phyloP scores from a whole-genome alignment of 2,888 invertebrate species.

The Tetheella fluctuosa region DNA sequence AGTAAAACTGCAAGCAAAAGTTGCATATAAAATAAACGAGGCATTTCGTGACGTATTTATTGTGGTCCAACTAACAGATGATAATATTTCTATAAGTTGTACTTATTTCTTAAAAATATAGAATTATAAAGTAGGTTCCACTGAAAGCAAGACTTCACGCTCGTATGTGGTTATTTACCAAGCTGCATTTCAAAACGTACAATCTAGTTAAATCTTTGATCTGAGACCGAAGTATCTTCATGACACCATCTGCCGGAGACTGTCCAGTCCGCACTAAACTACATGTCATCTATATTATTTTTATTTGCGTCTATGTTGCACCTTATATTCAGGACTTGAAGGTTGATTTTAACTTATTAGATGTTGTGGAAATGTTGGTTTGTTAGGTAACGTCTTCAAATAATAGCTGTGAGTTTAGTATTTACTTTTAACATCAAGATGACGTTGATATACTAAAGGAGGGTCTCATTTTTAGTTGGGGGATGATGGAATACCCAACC shows the following conservation, averaged over 20 bases:
- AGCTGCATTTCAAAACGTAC: not conserved
- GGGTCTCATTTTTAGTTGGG: not conserved
- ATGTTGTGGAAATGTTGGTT: not conserved
- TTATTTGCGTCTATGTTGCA: not conserved
- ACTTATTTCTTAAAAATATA: too few species aligned
- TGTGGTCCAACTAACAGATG: too few species aligned
- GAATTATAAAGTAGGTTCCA: too few species aligned
- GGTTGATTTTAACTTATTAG: not conserved
- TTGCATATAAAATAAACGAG: too few species aligned
- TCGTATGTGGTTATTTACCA: too few species aligned
- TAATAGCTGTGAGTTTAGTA: not conserved
- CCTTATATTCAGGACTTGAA: not conserved
- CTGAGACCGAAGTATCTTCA: not conserved
- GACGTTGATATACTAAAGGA: not conserved
- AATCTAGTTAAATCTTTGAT: not conserved
- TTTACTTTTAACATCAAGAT: conserved; percentile 3
- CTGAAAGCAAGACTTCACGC: too few species aligned
- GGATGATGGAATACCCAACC: too few species aligned
- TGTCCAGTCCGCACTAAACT: conserved; percentile 5
- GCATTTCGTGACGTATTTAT: too few species aligned
- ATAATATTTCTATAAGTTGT: too few species aligned
- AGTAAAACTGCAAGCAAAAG: too few species aligned
- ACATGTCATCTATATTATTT: not conserved
- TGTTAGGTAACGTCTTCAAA: not conserved
- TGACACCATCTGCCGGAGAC: conserved; percentile 5